Percentiles rank a stretch among this genome's conserved stretches.
These are phyloP conservation scores for Lysiphlebus fabarum DNA, from an alignment of 1,140 invertebrate species.

Conservation along the genomic window DNA sequence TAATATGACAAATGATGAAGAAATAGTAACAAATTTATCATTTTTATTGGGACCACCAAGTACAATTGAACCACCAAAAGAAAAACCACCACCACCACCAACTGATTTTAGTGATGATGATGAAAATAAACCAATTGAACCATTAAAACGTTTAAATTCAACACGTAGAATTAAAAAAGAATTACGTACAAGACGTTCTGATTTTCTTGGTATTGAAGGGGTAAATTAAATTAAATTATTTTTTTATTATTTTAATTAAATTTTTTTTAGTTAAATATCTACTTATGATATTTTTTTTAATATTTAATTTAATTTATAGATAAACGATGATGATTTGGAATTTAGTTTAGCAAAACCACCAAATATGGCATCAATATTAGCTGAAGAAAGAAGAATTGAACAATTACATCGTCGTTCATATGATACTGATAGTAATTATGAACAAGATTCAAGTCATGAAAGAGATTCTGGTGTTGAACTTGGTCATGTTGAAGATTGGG, in stretches of 20 bases:
- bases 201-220: constrained; percentile 80
- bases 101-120: constrained; percentile 59
- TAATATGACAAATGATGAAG: constrained; percentile 47
- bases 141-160: constrained; percentile 72
- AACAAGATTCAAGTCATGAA: constrained; percentile 53
- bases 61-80: constrained; percentile 74
- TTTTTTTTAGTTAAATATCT: not conserved
- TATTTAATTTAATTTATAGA: constrained; percentile 31
- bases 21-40: constrained; percentile 41
- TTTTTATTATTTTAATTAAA: not conserved
- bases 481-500: constrained; percentile 59
- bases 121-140: constrained; percentile 50
- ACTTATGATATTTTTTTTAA: too few relatives aligned
- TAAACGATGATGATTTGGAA: constrained; percentile 66
- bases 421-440: constrained; percentile 56
- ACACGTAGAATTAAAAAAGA: constrained; percentile 84
- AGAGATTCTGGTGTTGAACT: constrained; percentile 75
- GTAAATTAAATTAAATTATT: constrained; percentile 33
- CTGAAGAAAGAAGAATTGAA: constrained; percentile 75
- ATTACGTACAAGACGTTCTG: constrained; percentile 76
- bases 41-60: constrained; percentile 58
- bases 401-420: constrained; percentile 62
- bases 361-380: constrained; percentile 73
- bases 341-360: constrained; percentile 71
- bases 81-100: constrained; percentile 82